These are phyloP conservation scores for Halocynthia aurantium DNA, from an alignment of 23 tunicate genomes.

Conservation along the genomic window DNA sequence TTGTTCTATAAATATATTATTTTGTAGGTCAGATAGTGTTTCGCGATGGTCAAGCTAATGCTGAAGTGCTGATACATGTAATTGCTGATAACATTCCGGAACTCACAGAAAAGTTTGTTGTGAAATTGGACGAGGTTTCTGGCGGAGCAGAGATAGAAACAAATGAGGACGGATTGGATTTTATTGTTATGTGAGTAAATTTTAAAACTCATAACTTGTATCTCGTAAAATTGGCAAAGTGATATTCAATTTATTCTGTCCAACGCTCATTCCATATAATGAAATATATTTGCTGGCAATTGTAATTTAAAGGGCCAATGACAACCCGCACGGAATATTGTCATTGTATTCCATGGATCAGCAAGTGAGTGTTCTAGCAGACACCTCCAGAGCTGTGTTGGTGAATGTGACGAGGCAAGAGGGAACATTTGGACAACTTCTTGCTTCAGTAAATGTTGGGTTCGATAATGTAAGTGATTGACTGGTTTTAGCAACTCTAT, in stretches of 20 bases:
- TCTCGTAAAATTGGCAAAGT: not conserved
- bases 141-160: conserved; percentile 69
- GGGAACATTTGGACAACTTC: conserved; percentile 50
- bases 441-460: conserved; percentile 30
- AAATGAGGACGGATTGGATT: conserved; percentile 1
- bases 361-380: conserved; percentile 22
- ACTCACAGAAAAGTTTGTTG: conserved; percentile 43
- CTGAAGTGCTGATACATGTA: conserved; percentile 52
- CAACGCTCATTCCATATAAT: not conserved
- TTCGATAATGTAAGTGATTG: conserved; percentile 39
- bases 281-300: not conserved
- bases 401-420: conserved; percentile 60
- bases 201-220: not conserved
- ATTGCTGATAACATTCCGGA: conserved; percentile 49
- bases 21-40: conserved; percentile 40
- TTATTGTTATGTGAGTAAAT: conserved; percentile 28
- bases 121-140: conserved; percentile 24
- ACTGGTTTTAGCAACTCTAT: not conserved
- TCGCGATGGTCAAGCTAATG: conserved; percentile 38
- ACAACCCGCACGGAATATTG: conserved; percentile 78
- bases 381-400: conserved; percentile 41
- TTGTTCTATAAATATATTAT: not conserved
- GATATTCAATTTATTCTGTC: not conserved
- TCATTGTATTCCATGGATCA: conserved; percentile 38
- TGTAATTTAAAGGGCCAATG: conserved; percentile 39